Evolutionary conservation across 2,888 invertebrate genomes (phyloP).

Genomic region (Apoderus coryli): DNA sequence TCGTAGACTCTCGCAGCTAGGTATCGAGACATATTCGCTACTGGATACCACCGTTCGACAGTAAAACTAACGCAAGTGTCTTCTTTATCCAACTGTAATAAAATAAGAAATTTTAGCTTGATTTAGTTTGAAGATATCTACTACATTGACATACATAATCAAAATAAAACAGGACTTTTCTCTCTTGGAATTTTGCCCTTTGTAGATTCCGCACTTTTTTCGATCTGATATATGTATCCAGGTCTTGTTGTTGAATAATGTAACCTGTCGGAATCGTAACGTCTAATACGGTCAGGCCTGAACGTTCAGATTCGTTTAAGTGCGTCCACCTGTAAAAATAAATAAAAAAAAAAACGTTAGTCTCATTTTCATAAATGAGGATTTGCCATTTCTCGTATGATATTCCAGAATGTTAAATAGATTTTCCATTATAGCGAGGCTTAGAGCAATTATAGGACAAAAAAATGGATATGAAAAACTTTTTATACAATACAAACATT

Average conservation of each 20-base stretch:
- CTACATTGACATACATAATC: conserved; percentile 74
- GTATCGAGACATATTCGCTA: conserved; percentile 91
- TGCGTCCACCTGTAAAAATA: conserved; percentile 60
- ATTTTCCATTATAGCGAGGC: no score
- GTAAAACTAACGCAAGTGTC: conserved; percentile 85
- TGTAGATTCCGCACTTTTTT: conserved; percentile 65
- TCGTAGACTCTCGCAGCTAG: conserved; percentile 84
- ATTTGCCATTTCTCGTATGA: no score
- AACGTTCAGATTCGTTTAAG: conserved; percentile 60
- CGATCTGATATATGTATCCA: conserved; percentile 75
- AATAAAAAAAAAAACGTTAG: no score
- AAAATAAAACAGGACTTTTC: conserved; percentile 85
- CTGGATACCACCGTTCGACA: conserved; percentile 88
- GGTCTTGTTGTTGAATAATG: conserved; percentile 76
- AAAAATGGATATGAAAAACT: no score
- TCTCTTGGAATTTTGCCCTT: conserved; percentile 66
- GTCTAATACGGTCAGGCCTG: conserved; percentile 79
- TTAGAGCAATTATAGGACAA: no score
- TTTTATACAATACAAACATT: no score
- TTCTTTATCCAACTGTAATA: conserved; percentile 58
- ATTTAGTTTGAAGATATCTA: no score
- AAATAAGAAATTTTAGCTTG: no score
- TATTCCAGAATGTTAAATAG: no score
- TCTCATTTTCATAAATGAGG: no score
- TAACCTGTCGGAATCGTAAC: conserved; percentile 83